Evolutionary conservation across 2,113 vertebrate genomes (phyloP), one percentile per base, ranked within the genome.

Genomic region (Tenebrosternarchus preto): DNA sequence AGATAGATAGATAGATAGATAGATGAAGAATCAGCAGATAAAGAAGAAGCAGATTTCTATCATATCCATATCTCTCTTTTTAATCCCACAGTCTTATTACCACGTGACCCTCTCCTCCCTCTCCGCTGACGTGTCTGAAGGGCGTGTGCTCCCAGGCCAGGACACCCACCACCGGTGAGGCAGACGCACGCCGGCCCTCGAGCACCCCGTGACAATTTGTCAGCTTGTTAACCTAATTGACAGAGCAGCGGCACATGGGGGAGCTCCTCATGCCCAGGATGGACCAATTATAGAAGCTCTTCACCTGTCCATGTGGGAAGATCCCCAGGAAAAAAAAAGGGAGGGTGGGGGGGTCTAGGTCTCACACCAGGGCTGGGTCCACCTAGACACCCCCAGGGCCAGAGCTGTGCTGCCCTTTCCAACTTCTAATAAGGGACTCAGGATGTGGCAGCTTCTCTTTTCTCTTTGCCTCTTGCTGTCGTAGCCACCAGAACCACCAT

Each of bases 171-270:
- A 64, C 63, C 69, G 24, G 80, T 60, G 72, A 39, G 70, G 50
- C 27, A 70, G 74, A 77, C 22, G 59, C 33, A 70, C 39, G 22
- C 33, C 31, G n/a, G 25, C 20, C 31, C 76, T 76, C 50, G 60
- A 81, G 55, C 46, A 24, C 39, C n/a, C 59, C 27, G 39, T 84
- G 85, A 82, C 75, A 80, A 73, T 79, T 67, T 82, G 82, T 82
- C 82, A 86, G 67, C 79, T 82, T 77, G 76, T 82, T 86, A 86
- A 84, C 59, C 82, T 82, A 84, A 84, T 82, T 86, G 85, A 56
- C 31, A 50, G 77, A 69, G 74, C 70, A 83, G 82, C 46, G 20
- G 64, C 57, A 29, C 69, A 39, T 60, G 72, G 50, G 72, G 70
- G 56, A 56, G 20, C 78, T 67, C 27, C 74, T 76, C 71, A 75